phyloP scores from a whole-genome alignment of 2,888 invertebrate genomes.

The Ligdia adustata region DNA sequence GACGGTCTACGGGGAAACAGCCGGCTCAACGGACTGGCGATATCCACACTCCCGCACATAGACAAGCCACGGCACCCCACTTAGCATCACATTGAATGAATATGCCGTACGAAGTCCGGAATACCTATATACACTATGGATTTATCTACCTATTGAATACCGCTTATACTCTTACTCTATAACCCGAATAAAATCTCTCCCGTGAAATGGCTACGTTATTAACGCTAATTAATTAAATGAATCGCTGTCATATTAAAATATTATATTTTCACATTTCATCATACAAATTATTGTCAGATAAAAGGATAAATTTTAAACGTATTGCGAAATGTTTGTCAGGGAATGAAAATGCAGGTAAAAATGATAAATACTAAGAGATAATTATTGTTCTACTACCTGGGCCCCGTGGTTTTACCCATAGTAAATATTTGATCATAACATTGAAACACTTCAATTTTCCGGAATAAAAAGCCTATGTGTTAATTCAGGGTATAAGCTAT shows the following conservation, averaged over 20 bases:
- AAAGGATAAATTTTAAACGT: conserved; percentile 11
- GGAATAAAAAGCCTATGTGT: too few species aligned
- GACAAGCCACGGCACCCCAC: conserved; percentile 23
- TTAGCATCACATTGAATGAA: conserved; percentile 42
- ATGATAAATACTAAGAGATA: not conserved
- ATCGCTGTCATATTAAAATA: conserved; percentile 2
- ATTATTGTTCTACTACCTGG: too few species aligned
- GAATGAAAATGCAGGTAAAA: not conserved
- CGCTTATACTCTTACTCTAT: not conserved
- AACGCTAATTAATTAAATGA: conserved; percentile 12
- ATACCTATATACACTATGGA: not conserved
- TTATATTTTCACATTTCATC: conserved; percentile 7
- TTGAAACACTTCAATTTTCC: too few species aligned
- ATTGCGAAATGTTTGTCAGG: conserved; percentile 1
- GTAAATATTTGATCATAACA: too few species aligned
- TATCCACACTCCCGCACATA: conserved; percentile 30
- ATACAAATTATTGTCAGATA: conserved; percentile 1
- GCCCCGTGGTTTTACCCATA: too few species aligned
- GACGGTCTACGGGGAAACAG: conserved; percentile 50
- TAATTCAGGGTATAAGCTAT: too few species aligned
- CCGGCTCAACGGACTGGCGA: conserved; percentile 37
- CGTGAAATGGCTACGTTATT: conserved; percentile 1
- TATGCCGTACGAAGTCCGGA: conserved; percentile 9
- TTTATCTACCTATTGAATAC: not conserved
- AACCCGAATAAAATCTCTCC: not conserved